phyloP scores from a whole-genome alignment of 1,140 invertebrate species.

The Ceratoteleas bidentatus region DNA sequence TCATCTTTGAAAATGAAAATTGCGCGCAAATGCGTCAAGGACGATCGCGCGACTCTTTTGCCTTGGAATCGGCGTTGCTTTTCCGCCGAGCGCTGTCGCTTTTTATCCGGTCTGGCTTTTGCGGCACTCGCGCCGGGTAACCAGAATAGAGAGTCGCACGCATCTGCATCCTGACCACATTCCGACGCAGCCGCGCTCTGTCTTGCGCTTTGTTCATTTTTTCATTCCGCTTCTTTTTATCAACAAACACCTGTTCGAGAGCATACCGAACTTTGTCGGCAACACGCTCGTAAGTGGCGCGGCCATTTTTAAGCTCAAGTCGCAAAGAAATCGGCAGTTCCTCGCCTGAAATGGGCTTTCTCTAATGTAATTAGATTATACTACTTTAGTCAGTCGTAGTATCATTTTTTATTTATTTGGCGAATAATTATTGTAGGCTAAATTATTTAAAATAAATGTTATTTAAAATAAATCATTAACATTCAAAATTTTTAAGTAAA shows the following conservation, averaged over 20 bases:
- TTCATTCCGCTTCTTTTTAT: constrained; percentile 37
- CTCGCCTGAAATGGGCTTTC: too few species aligned
- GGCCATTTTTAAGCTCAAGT: not conserved
- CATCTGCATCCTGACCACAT: constrained; percentile 69
- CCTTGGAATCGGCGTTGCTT: constrained; percentile 60
- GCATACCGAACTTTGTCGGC: constrained; percentile 22
- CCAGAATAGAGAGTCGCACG: constrained; percentile 46
- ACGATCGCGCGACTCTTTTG: constrained; percentile 46
- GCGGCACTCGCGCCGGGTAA: constrained; percentile 35
- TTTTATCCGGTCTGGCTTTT: constrained; percentile 57
- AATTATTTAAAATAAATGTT: too few species aligned
- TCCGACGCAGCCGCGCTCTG: constrained; percentile 49
- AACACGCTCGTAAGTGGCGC: constrained; percentile 15
- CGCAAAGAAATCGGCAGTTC: too few species aligned
- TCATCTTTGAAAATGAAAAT: constrained; percentile 58
- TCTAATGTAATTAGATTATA: too few species aligned
- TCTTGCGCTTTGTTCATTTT: constrained; percentile 41
- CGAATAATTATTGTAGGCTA: too few species aligned
- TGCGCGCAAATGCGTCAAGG: constrained; percentile 38
- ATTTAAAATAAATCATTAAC: too few species aligned
- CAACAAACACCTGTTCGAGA: constrained; percentile 42
- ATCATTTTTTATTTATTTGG: too few species aligned
- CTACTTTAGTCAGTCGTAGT: too few species aligned
- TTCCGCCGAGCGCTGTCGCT: constrained; percentile 41
- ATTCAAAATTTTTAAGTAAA: too few species aligned